Evolutionary conservation across 2,888 invertebrate species (phyloP).

Genomic region (Epiblema foenella): DNA sequence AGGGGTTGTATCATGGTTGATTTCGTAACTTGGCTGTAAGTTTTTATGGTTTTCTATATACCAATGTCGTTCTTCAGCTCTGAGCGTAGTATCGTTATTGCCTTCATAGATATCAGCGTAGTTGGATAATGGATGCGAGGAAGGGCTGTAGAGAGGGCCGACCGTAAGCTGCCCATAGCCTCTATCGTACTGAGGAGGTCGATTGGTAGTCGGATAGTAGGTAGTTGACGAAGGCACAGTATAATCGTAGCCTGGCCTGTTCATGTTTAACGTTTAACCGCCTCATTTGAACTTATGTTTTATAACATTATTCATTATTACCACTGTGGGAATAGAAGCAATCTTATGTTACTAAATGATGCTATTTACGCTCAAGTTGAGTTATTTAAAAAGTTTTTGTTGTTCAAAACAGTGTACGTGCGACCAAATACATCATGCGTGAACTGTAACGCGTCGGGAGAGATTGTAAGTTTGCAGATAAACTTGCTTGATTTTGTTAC

Average conservation of each 20-base stretch:
- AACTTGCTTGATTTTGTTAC: constrained; percentile 74
- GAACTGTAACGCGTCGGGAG: constrained; percentile 46
- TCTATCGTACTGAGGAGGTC: constrained; percentile 79
- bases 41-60: constrained; percentile 83
- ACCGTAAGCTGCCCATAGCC: constrained; percentile 76
- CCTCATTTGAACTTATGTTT: constrained; percentile 79
- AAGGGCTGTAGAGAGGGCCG: constrained; percentile 75
- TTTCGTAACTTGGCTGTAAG: constrained; percentile 72
- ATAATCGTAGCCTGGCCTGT: constrained; percentile 83
- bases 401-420: constrained; percentile 46
- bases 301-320: constrained; percentile 59
- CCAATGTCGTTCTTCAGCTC: constrained; percentile 82
- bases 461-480: constrained; percentile 59
- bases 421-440: constrained; percentile 46
- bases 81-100: constrained; percentile 80
- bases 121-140: constrained; percentile 78
- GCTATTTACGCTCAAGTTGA: constrained; percentile 56
- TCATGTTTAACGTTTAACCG: constrained; percentile 80
- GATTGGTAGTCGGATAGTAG: constrained; percentile 76
- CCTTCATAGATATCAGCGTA: constrained; percentile 83
- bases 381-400: constrained; percentile 35
- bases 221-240: constrained; percentile 80
- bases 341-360: constrained; percentile 55
- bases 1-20: constrained; percentile 69
- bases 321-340: constrained; percentile 54